These are phyloP conservation scores for Serranus cabrilla DNA, from an alignment of 2,797 vertebrate species.

Conservation along the genomic window DNA sequence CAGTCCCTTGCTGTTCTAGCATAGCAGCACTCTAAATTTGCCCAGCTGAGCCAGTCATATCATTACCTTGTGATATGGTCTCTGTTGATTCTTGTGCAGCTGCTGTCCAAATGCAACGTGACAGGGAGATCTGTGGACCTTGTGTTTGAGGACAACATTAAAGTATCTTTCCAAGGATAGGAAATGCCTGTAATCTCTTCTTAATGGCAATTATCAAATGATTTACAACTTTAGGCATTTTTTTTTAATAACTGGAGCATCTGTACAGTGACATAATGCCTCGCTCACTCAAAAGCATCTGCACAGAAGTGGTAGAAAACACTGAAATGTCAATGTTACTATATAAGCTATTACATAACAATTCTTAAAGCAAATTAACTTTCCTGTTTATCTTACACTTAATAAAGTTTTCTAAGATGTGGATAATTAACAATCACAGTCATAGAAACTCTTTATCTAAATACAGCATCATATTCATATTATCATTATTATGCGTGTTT, in stretches of 20 bases:
- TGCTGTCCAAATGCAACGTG: slow-evolving; percentile 43
- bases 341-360: neutral
- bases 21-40: slow-evolving; percentile 38
- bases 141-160: slow-evolving; percentile 2
- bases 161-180: neutral
- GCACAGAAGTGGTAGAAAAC: neutral
- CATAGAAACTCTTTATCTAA: too few species aligned
- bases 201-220: slow-evolving; percentile 1
- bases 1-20: slow-evolving; percentile 42
- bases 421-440: too few species aligned
- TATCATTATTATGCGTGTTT: neutral
- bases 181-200: slow-evolving; percentile 1
- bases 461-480: too few species aligned
- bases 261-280: neutral
- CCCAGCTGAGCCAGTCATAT: slow-evolving; percentile 37
- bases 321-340: neutral
- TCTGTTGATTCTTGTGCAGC: slow-evolving; percentile 48
- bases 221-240: neutral
- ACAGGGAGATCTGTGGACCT: slow-evolving; percentile 2
- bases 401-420: neutral
- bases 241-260: neutral
- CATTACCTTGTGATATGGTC: slow-evolving; percentile 45
- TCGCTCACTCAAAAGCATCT: neutral
- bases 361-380: neutral
- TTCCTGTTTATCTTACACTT: neutral